Evolutionary conservation across 2,888 invertebrate genomes (phyloP).

Genomic region (Gymnosoma rotundatum): DNA sequence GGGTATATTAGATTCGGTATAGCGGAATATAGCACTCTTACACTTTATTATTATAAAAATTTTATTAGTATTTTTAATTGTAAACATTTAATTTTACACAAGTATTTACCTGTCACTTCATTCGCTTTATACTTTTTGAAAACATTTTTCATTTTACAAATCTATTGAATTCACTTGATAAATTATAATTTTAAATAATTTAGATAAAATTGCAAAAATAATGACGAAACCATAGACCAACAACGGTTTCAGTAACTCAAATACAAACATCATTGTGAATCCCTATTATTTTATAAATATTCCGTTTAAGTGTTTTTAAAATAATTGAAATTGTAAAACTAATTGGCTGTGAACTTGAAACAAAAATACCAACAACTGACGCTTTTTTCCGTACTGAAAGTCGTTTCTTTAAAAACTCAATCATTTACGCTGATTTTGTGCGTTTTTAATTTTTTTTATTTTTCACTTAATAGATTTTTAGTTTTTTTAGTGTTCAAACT

Average conservation of each 20-base stretch:
- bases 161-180: constrained; percentile 72
- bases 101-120: constrained; percentile 38
- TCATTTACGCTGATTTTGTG: constrained; percentile 16
- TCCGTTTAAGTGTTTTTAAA: not conserved
- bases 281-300: not conserved
- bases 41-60: too few relatives aligned
- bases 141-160: constrained; percentile 55
- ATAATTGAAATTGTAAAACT: not conserved
- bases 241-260: constrained; percentile 71
- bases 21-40: too few relatives aligned
- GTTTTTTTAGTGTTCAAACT: too few relatives aligned
- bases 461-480: too few relatives aligned
- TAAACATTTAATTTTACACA: too few relatives aligned
- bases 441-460: not conserved
- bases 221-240: constrained; percentile 74
- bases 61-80: too few relatives aligned
- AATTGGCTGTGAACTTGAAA: constrained; percentile 13
- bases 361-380: constrained; percentile 3
- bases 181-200: constrained; percentile 71
- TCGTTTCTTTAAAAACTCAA: constrained; percentile 42
- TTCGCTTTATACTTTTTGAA: constrained; percentile 43
- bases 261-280: constrained; percentile 72
- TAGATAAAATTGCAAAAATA: constrained; percentile 71
- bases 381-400: constrained; percentile 1
- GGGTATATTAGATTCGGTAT: too few relatives aligned